Conservation (phyloP, 2,888 invertebrate species). For the Dendrolimus houi region DNA sequence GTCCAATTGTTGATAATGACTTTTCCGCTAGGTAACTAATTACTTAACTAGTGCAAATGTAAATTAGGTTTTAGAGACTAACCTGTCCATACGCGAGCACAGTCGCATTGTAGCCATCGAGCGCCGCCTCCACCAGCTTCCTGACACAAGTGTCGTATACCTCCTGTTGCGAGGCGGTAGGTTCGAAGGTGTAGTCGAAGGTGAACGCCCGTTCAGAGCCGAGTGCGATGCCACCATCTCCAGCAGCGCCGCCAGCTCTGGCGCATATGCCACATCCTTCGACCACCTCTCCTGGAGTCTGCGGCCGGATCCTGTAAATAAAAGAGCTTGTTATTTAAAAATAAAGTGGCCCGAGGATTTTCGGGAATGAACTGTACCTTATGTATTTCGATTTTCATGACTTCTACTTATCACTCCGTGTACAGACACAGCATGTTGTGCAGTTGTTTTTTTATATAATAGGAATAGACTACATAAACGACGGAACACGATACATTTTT, state of each 20-base stretch:
- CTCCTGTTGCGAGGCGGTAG: slow-evolving; percentile 80
- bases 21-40: too few relatives aligned
- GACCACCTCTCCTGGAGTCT: slow-evolving; percentile 93
- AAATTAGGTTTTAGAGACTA: slow-evolving; percentile 20
- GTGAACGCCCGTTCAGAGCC: slow-evolving; percentile 97
- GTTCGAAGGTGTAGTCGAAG: slow-evolving; percentile 97
- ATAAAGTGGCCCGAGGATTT: too few relatives aligned
- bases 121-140: slow-evolving; percentile 91
- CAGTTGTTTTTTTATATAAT: too few relatives aligned
- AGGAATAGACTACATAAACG: too few relatives aligned
- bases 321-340: not conserved
- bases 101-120: slow-evolving; percentile 98
- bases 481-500: too few relatives aligned
- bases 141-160: slow-evolving; percentile 92
- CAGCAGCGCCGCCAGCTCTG: slow-evolving; percentile 89
- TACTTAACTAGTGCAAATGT: too few relatives aligned
- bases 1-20: too few relatives aligned
- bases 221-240: slow-evolving; percentile 93
- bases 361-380: too few relatives aligned
- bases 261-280: slow-evolving; percentile 97
- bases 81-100: slow-evolving; percentile 97
- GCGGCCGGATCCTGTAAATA: slow-evolving; percentile 90
- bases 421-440: too few relatives aligned
- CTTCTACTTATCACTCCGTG: too few relatives aligned
- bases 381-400: too few relatives aligned